These are phyloP conservation scores for Pogonomyrmex californicus DNA, from an alignment of 1,140 invertebrate species.

Conservation along the genomic window DNA sequence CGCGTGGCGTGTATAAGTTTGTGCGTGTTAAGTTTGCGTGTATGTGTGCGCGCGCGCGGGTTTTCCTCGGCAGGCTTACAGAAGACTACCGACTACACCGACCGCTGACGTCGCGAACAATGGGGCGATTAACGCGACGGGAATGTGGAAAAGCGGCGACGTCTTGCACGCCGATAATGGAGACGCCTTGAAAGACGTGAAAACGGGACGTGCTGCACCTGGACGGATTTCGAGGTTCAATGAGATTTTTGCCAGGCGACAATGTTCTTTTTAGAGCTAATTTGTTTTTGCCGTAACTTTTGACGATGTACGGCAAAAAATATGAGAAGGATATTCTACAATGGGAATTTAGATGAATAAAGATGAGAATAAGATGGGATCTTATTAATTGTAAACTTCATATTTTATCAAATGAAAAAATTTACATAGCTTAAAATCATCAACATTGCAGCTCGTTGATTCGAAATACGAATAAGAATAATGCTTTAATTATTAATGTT, in stretches of 20 bases:
- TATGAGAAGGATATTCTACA: not conserved
- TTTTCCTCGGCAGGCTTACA: constrained; percentile 67
- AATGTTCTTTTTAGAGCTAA: not conserved
- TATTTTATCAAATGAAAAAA: not conserved
- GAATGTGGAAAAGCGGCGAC: constrained; percentile 68
- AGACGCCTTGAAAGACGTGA: constrained; percentile 56
- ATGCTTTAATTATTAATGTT: not conserved
- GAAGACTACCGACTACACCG: constrained; percentile 66
- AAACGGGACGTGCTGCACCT: constrained; percentile 37
- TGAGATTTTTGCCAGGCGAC: constrained; percentile 38
- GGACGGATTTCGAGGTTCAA: constrained; percentile 38
- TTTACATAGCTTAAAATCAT: not conserved
- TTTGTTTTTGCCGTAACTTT: constrained; percentile 17
- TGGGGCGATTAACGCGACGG: constrained; percentile 76
- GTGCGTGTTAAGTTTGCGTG: constrained; percentile 14
- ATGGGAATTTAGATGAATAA: not conserved
- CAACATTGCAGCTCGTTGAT: not conserved
- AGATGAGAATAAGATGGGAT: constrained; percentile 19
- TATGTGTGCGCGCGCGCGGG: constrained; percentile 52
- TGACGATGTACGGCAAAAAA: not conserved
- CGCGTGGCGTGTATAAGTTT: too few relatives aligned
- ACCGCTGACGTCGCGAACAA: constrained; percentile 73
- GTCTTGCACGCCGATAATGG: constrained; percentile 67
- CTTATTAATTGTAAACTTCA: constrained; percentile 21
- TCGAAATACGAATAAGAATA: not conserved